phyloP scores from a whole-genome alignment of 2,797 vertebrate genomes.

The Gobio occitaniae region DNA sequence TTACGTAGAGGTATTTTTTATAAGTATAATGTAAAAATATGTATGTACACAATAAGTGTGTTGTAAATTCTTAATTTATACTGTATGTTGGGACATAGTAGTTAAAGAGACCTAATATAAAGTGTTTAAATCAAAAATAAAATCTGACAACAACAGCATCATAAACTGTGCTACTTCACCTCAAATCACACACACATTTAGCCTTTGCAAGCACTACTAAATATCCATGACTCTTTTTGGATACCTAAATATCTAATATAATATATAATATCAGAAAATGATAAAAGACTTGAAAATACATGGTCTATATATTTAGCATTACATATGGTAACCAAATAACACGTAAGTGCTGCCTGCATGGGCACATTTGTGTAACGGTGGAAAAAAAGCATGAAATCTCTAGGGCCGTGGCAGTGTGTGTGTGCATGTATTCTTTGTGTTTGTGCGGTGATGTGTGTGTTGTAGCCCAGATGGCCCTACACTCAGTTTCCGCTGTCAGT shows the following conservation, averaged over 20 bases:
- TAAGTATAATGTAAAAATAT: no score
- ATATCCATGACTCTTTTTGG: neutral
- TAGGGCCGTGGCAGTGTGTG: conserved; percentile 7
- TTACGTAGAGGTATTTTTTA: no score
- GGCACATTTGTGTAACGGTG: conserved; percentile 31
- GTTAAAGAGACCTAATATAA: no score
- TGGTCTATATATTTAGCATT: neutral
- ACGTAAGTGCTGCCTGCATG: neutral
- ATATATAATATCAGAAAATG: neutral
- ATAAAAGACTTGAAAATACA: neutral
- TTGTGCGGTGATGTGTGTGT: conserved; percentile 39
- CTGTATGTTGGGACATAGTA: no score
- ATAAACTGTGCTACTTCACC: neutral
- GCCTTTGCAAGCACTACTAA: neutral
- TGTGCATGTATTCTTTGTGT: conserved; percentile 33
- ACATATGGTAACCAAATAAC: conserved; percentile 1
- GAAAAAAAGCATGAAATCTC: conserved; percentile 44
- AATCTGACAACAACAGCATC: neutral
- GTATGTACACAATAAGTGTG: no score
- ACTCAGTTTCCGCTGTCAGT: conserved; percentile 55
- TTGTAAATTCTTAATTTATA: no score
- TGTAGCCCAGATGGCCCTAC: conserved; percentile 59
- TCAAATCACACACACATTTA: no score
- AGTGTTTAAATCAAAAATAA: neutral
- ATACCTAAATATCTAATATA: neutral